Conservation (phyloP, 1,140 invertebrate genomes). For the Nasonia vitripennis region DNA sequence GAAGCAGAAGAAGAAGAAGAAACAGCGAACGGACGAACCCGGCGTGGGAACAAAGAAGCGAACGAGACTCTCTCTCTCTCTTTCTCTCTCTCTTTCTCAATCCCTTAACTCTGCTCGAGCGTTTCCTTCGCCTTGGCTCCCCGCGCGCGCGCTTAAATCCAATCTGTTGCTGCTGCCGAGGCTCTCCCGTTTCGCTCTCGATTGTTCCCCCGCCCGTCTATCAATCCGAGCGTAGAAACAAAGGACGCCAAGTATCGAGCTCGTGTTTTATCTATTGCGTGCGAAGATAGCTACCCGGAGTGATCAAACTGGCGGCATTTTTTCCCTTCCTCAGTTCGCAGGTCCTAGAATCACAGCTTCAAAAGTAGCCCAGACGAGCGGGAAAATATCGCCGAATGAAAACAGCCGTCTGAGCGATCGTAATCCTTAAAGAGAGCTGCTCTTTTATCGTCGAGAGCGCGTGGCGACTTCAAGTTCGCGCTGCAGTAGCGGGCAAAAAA, state of each 20-base stretch:
- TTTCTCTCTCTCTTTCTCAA: constrained; percentile 27
- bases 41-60: constrained; percentile 48
- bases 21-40: constrained; percentile 48
- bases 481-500: background rate
- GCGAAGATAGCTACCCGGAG: constrained; percentile 1
- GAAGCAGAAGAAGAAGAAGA: constrained; percentile 45
- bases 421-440: background rate
- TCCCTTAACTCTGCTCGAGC: constrained; percentile 29
- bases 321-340: background rate
- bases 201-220: constrained; percentile 42
- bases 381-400: constrained; percentile 1
- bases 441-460: background rate
- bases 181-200: constrained; percentile 37
- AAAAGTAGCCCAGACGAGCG: background rate
- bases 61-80: constrained; percentile 16
- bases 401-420: background rate
- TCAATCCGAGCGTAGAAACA: constrained; percentile 29
- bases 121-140: constrained; percentile 24
- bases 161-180: constrained; percentile 32
- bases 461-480: background rate
- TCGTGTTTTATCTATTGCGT: constrained; percentile 39
- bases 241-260: background rate
- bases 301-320: background rate
- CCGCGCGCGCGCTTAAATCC: constrained; percentile 36
- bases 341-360: background rate